Evolutionary conservation across 1,140 invertebrate species (phyloP).

Genomic region (Rhyzopertha dominica): DNA sequence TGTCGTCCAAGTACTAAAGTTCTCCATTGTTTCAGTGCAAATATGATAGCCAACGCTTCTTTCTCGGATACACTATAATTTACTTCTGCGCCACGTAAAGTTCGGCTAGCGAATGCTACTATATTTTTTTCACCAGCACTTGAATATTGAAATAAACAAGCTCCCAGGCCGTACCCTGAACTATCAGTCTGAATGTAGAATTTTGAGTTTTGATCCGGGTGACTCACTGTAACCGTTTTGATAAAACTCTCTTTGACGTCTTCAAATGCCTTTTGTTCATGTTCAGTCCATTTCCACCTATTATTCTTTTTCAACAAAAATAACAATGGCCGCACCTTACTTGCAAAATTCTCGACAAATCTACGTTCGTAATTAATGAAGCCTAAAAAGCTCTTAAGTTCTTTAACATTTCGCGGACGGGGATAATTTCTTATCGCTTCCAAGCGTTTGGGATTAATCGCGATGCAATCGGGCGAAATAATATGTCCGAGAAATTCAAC

Average conservation of each 20-base stretch:
- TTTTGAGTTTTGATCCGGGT: not conserved
- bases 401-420: constrained; percentile 12
- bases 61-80: not conserved
- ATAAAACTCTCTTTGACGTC: constrained; percentile 5
- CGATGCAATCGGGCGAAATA: constrained; percentile 25
- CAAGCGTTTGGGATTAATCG: constrained; percentile 26
- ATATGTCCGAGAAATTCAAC: constrained; percentile 44
- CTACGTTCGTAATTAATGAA: constrained; percentile 33
- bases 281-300: constrained; percentile 13
- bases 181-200: constrained; percentile 6
- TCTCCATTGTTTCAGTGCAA: constrained; percentile 6
- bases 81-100: not conserved
- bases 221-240: not conserved
- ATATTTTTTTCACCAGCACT: not conserved
- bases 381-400: constrained; percentile 27
- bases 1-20: constrained; percentile 3
- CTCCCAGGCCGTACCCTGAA: constrained; percentile 6
- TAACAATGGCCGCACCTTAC: constrained; percentile 24
- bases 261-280: constrained; percentile 14
- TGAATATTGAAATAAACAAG: constrained; percentile 4
- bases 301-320: constrained; percentile 18
- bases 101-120: constrained; percentile 1
- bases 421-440: constrained; percentile 24
- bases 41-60: constrained; percentile 2
- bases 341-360: constrained; percentile 33